Conservation (phyloP, 2,888 invertebrate species). For the Scaptomyza cyrtandrae region DNA sequence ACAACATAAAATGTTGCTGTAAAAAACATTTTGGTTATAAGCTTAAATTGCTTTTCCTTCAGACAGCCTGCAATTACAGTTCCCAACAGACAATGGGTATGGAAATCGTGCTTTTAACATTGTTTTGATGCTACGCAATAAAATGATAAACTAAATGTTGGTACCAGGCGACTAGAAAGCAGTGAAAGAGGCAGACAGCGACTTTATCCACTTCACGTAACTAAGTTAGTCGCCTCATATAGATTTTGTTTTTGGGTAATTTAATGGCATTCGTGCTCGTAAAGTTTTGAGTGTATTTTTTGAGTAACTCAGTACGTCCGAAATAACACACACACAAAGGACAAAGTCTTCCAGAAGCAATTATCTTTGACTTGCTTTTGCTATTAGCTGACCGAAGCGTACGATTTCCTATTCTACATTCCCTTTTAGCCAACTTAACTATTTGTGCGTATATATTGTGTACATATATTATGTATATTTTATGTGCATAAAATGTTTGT, state of each 20-base stretch:
- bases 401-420: conserved; percentile 3
- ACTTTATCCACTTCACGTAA: conserved; percentile 57
- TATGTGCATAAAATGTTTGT: conserved; percentile 53
- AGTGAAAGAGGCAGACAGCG: conserved; percentile 6
- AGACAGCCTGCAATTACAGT: conserved; percentile 57
- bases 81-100: conserved; percentile 59
- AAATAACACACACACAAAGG: conserved; percentile 31
- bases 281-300: conserved; percentile 72
- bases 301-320: conserved; percentile 12
- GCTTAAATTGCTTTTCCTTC: conserved; percentile 21
- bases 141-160: conserved; percentile 36
- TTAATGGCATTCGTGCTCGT: conserved; percentile 72
- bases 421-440: conserved; percentile 41
- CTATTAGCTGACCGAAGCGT: conserved; percentile 70
- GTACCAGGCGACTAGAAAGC: conserved; percentile 36
- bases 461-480: conserved; percentile 71
- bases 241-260: conserved; percentile 63
- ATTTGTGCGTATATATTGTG: conserved; percentile 51
- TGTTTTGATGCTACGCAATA: conserved; percentile 68
- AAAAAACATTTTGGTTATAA: conserved; percentile 22
- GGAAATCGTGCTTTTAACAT: conserved; percentile 62
- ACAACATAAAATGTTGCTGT: conserved; percentile 20
- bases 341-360: conserved; percentile 66
- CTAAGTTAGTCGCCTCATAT: conserved; percentile 54
- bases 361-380: conserved; percentile 75